These are phyloP conservation scores for Sylvia borin DNA, from an alignment of 2,797 vertebrate species.

Conservation along the genomic window DNA sequence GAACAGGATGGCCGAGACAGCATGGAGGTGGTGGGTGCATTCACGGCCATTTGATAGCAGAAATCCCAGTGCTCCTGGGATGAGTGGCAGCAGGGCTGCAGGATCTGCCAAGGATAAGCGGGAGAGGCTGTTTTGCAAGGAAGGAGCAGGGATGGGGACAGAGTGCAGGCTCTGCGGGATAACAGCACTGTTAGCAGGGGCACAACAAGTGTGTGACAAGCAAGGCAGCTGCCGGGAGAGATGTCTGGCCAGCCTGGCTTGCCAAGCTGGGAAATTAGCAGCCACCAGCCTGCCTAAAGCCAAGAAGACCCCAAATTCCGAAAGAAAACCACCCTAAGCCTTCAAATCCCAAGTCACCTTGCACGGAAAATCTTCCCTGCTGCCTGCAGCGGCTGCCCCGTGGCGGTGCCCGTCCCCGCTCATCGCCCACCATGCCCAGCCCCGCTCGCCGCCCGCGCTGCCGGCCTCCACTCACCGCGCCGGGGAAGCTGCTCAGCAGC, in stretches of 20 bases:
- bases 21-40: accelerated
- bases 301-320: background rate
- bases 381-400: background rate
- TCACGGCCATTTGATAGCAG: accelerated
- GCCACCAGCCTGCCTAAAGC: background rate
- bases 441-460: conserved; percentile 73
- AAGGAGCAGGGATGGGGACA: background rate
- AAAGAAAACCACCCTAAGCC: background rate
- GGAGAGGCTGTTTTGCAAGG: background rate
- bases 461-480: conserved; percentile 85
- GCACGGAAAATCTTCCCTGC: background rate
- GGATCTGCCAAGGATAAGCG: background rate
- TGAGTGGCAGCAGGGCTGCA: background rate
- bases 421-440: conserved; percentile 59
- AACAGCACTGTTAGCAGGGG: background rate
- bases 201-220: background rate
- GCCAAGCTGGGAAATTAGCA: background rate
- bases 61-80: background rate
- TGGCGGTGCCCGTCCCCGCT: conserved; percentile 74
- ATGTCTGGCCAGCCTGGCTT: background rate
- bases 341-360: background rate
- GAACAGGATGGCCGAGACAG: background rate
- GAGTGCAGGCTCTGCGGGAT: background rate
- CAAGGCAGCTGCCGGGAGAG: background rate
- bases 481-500: conserved; percentile 82